Percentiles rank a stretch among this genome's conserved stretches.
Conservation (phyloP, 92 coral and sea anemone species). For the Heteractis magnifica region DNA sequence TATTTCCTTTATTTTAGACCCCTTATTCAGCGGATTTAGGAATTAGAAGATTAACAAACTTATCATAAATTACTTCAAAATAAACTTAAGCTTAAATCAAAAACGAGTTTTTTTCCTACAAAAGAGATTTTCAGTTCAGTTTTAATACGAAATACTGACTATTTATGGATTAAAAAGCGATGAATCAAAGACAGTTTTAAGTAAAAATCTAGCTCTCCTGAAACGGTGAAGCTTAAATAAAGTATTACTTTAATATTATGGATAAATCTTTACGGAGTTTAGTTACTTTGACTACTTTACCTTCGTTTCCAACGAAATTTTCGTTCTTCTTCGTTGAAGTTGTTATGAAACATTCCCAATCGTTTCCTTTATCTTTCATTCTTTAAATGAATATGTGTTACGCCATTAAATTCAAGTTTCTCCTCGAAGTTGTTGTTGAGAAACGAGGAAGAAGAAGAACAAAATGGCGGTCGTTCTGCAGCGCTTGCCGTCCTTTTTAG, state of each 20-base stretch:
- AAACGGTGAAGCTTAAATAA: background rate
- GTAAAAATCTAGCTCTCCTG: background rate
- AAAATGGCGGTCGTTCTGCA: constrained; percentile 9
- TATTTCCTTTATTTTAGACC: background rate
- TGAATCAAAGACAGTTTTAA: background rate
- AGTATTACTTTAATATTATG: constrained; percentile 7
- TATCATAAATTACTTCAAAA: background rate
- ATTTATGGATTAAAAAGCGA: background rate
- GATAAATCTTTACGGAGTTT: background rate
- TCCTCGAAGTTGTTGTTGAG: constrained; percentile 7
- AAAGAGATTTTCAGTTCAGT: background rate
- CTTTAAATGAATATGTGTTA: background rate
- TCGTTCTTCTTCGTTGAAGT: constrained; percentile 7
- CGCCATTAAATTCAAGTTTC: constrained; percentile 17
- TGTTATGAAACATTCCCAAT: constrained; percentile 3
- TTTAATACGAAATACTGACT: background rate
- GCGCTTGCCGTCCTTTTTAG: constrained; percentile 2
- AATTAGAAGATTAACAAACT: background rate
- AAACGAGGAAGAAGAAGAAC: constrained; percentile 9
- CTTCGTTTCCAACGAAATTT: constrained; percentile 5
- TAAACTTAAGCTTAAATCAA: background rate
- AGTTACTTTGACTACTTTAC: constrained; percentile 7
- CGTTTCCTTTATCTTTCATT: constrained; percentile 5
- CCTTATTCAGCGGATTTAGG: background rate
- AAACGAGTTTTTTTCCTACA: background rate